Evolutionary conservation across 2,888 invertebrate genomes (phyloP).

Genomic region (Tiliacea citrago): DNA sequence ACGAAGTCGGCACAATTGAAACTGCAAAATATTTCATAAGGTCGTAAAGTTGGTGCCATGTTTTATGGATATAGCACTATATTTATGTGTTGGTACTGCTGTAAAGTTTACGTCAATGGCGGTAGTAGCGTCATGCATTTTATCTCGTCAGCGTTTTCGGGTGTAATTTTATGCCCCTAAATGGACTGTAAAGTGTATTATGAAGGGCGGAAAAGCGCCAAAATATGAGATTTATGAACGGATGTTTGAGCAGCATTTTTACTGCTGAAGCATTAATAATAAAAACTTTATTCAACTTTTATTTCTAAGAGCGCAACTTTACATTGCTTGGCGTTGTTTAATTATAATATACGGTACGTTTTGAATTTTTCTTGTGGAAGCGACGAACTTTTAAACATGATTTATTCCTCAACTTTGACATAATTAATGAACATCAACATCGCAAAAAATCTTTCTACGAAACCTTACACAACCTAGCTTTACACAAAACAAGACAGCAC

Average conservation of each 20-base stretch:
- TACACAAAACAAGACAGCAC: background rate
- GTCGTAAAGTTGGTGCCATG: slow-evolving; percentile 60
- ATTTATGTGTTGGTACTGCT: slow-evolving; percentile 57
- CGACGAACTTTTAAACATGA: slow-evolving; percentile 27
- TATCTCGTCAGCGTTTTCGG: slow-evolving; percentile 42
- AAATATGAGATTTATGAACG: slow-evolving; percentile 19
- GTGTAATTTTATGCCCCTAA: slow-evolving; percentile 35
- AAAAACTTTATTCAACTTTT: slow-evolving; percentile 25
- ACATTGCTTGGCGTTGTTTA: slow-evolving; percentile 21
- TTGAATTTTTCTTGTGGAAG: slow-evolving; percentile 21
- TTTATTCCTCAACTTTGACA: slow-evolving; percentile 23
- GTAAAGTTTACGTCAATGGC: slow-evolving; percentile 44
- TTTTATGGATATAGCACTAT: slow-evolving; percentile 57
- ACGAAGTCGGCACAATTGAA: slow-evolving; percentile 66
- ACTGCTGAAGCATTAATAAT: slow-evolving; percentile 16
- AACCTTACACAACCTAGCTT: background rate
- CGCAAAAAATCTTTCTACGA: background rate
- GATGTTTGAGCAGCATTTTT: slow-evolving; percentile 3
- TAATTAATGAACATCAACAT: slow-evolving; percentile 17
- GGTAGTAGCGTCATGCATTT: slow-evolving; percentile 30
- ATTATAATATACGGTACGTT: slow-evolving; percentile 19
- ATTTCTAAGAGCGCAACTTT: slow-evolving; percentile 31
- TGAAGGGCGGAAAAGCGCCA: slow-evolving; percentile 15
- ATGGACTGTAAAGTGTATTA: slow-evolving; percentile 39
- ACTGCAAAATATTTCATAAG: slow-evolving; percentile 74